Conservation (phyloP, 1,140 invertebrate genomes). For the Drosophila punjabiensis region DNA sequence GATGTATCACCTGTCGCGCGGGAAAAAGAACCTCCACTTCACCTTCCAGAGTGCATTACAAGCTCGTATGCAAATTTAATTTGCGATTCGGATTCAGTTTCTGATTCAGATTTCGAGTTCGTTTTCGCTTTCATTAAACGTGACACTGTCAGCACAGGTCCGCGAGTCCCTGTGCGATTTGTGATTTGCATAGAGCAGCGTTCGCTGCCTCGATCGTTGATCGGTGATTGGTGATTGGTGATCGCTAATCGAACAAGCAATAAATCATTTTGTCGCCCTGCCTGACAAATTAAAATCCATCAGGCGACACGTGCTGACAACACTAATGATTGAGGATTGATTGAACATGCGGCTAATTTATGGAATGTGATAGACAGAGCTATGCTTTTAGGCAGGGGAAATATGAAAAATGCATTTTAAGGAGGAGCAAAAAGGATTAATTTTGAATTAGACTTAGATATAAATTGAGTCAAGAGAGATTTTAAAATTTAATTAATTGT, state of each 20-base stretch:
- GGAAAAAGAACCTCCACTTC: conserved; percentile 28
- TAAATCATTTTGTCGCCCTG: conserved; percentile 80
- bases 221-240: conserved; percentile 43
- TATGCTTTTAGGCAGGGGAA: neutral
- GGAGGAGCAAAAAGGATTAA: neutral
- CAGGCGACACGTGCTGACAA: conserved; percentile 63
- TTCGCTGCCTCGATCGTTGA: conserved; percentile 20
- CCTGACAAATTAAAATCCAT: conserved; percentile 76
- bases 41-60: conserved; percentile 50
- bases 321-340: conserved; percentile 52
- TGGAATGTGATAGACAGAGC: neutral
- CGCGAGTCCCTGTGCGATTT: conserved; percentile 20
- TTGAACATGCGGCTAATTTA: conserved; percentile 28
- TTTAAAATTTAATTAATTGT: too few relatives aligned
- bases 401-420: too few relatives aligned
- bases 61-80: conserved; percentile 63
- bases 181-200: conserved; percentile 72
- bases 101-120: conserved; percentile 41
- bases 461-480: neutral
- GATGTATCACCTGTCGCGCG: conserved; percentile 68
- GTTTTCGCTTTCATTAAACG: conserved; percentile 77
- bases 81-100: conserved; percentile 50
- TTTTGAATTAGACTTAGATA: neutral
- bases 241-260: conserved; percentile 59
- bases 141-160: conserved; percentile 48